Percentiles rank a stretch among this genome's conserved stretches.
Evolutionary conservation across 1,140 invertebrate genomes (phyloP).

Genomic region (Sipha flava): DNA sequence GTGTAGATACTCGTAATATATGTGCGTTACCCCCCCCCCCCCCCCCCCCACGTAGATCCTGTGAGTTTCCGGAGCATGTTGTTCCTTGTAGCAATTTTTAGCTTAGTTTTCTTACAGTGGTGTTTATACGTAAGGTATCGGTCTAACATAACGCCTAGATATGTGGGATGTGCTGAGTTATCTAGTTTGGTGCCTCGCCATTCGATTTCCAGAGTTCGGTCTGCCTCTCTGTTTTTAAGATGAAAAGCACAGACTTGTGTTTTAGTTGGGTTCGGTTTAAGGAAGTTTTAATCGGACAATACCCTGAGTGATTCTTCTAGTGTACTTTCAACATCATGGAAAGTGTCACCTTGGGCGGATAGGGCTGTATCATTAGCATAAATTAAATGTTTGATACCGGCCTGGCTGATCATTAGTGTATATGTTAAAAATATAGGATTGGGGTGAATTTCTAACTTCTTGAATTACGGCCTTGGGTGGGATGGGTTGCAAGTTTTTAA

Average conservation of each 20-base stretch:
- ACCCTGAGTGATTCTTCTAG: background rate
- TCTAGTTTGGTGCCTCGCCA: background rate
- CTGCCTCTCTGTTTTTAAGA: slow-evolving; percentile 44
- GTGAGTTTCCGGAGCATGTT: too few relatives aligned
- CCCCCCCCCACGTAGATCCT: background rate
- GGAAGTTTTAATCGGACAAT: background rate
- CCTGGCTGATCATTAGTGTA: too few relatives aligned
- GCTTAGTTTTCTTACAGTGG: slow-evolving; percentile 20
- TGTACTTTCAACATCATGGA: background rate
- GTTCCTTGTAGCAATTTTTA: background rate
- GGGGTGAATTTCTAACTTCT: too few relatives aligned
- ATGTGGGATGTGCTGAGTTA: background rate
- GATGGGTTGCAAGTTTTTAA: too few relatives aligned
- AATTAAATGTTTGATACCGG: slow-evolving; percentile 6
- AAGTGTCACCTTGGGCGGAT: background rate
- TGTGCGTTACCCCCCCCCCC: background rate
- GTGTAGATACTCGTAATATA: background rate
- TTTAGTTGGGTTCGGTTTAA: slow-evolving; percentile 13
- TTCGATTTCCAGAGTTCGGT: slow-evolving; percentile 44
- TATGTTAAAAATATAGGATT: too few relatives aligned
- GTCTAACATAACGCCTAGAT: background rate
- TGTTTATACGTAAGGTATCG: background rate
- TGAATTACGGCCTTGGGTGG: too few relatives aligned
- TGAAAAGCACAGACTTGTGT: too few relatives aligned
- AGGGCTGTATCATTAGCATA: slow-evolving; percentile 37